A percentile compares a stretch with the other conserved stretches of the same genome.
These are phyloP conservation scores for Drosophila cracens DNA, from an alignment of 2,888 invertebrate species.

Conservation along the genomic window DNA sequence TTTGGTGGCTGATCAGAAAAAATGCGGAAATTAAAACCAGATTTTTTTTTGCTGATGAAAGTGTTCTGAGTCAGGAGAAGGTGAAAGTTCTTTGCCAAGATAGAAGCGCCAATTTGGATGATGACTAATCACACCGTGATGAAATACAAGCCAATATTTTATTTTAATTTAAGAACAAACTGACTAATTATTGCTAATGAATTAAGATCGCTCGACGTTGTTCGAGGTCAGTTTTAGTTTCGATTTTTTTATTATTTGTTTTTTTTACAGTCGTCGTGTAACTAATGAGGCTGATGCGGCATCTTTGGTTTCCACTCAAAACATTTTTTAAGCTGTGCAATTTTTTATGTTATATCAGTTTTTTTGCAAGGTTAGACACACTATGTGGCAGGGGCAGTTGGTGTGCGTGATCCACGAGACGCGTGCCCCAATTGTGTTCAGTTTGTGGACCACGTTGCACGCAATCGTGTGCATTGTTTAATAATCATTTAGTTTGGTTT, in stretches of 20 bases:
- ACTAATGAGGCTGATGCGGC: conserved; percentile 53
- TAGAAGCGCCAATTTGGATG: conserved; percentile 2
- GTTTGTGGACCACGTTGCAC: conserved; percentile 26
- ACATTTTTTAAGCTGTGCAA: conserved; percentile 47
- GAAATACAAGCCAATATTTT: conserved; percentile 8
- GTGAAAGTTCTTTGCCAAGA: conserved; percentile 32
- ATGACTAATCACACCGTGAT: background rate
- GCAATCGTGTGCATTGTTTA: conserved; percentile 34
- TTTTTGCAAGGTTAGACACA: conserved; percentile 54
- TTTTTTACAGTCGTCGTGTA: conserved; percentile 14
- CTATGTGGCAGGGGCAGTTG: conserved; percentile 5
- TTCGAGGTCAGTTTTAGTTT: conserved; percentile 41
- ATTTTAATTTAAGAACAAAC: conserved; percentile 5
- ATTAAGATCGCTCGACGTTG: conserved; percentile 16
- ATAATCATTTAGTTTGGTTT: conserved; percentile 41
- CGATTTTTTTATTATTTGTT: conserved; percentile 9
- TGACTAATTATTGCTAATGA: conserved; percentile 22
- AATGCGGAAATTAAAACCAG: conserved; percentile 46
- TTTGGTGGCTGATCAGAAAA: conserved; percentile 30
- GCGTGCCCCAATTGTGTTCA: conserved; percentile 43
- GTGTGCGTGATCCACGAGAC: conserved; percentile 41
- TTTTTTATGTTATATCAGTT: conserved; percentile 27
- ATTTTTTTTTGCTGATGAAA: conserved; percentile 9
- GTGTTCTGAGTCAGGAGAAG: conserved; percentile 42
- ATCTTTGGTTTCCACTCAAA: conserved; percentile 38